Evolutionary conservation across 2,113 vertebrate species (phyloP).

Genomic region (Genyomyrus donnyi): DNA sequence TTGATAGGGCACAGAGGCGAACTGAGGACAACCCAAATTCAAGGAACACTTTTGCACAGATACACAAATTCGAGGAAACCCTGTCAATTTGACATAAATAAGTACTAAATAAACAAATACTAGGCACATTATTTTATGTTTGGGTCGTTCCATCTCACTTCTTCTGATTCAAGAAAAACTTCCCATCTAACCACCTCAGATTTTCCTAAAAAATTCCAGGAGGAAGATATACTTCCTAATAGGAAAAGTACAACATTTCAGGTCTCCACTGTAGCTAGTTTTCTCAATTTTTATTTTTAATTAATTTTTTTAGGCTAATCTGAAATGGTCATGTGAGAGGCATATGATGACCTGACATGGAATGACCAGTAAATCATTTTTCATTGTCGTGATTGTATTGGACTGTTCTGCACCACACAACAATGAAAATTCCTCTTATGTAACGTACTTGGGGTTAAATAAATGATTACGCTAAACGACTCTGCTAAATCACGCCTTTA

Average conservation of each 20-base stretch:
- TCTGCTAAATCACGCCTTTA: neutral
- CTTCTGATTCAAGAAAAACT: neutral
- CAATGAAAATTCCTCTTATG: neutral
- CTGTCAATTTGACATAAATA: neutral
- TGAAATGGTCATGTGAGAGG: neutral
- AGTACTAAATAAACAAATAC: neutral
- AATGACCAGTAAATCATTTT: no score
- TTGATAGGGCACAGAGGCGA: neutral
- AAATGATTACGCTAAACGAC: neutral
- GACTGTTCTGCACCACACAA: neutral
- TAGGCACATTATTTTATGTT: neutral
- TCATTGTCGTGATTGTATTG: neutral
- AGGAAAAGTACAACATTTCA: neutral
- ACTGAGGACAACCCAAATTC: neutral
- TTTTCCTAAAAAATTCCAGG: neutral
- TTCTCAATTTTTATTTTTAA: neutral
- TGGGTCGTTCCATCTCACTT: neutral
- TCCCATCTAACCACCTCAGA: neutral
- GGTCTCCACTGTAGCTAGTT: neutral
- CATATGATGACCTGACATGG: neutral
- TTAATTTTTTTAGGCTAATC: neutral
- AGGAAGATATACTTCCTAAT: neutral
- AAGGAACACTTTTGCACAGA: neutral
- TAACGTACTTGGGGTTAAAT: neutral
- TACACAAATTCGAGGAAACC: neutral